These are phyloP conservation scores for Leptocoma aspasia DNA, from an alignment of 2,113 vertebrate species.

Conservation along the genomic window DNA sequence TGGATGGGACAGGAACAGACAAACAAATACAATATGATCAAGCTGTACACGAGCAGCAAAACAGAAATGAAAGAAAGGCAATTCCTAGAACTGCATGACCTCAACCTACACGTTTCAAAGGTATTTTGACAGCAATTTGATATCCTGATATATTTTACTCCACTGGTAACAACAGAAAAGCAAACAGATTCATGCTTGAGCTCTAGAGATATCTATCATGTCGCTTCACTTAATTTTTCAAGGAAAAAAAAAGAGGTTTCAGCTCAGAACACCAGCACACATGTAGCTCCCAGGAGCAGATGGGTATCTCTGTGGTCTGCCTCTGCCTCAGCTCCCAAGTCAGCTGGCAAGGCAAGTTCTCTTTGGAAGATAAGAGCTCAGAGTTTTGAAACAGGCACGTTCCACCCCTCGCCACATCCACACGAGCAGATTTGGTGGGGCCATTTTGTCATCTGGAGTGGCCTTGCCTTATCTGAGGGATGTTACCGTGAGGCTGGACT, in stretches of 20 bases:
- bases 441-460: not conserved
- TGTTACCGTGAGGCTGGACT: not conserved
- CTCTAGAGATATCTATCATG: slow-evolving; percentile 42
- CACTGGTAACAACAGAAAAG: slow-evolving; percentile 51
- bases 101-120: slow-evolving; percentile 49
- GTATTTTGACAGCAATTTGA: slow-evolving; percentile 46
- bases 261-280: not conserved
- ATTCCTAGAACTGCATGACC: slow-evolving; percentile 35
- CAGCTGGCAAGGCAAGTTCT: not conserved
- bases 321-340: not conserved
- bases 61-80: not conserved
- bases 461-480: not conserved
- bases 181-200: slow-evolving; percentile 51
- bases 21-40: not conserved
- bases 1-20: not conserved
- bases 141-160: slow-evolving; percentile 45
- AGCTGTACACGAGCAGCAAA: not conserved
- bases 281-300: not conserved
- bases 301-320: not conserved
- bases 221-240: slow-evolving; percentile 11
- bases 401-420: not conserved
- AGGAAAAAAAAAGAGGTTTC: not conserved
- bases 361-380: not conserved
- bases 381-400: accelerated
- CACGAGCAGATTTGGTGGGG: not conserved